Evolutionary conservation across 2,797 vertebrate species (phyloP), one percentile per base, ranked within the genome.

Genomic region (Pelochelys cantorii): DNA sequence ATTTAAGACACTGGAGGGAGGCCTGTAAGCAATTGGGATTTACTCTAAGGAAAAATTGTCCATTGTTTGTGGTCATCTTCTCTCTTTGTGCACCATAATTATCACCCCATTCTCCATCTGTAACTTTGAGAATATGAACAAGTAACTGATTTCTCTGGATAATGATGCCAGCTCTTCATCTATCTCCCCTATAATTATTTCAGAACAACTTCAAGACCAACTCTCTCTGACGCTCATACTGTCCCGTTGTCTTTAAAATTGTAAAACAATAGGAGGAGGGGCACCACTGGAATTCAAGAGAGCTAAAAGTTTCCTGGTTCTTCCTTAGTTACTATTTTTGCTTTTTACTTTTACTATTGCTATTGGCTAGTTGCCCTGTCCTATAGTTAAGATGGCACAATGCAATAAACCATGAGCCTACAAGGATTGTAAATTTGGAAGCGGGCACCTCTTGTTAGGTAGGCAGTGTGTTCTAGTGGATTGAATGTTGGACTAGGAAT

Each of bases 11-110:
- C 15, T 25, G 20, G 17, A 71, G 53, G 37, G 31, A n/a, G 34
- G 22, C 25, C 17, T 85, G 37, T 83, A 81, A 89, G 27, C 79
- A 95, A 84, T 25, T 8, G 87, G 85, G 86, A 88, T 87, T 42
- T 65, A 65, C 17, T 90, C 52, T 25, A 77, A 68, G 10, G 31
- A 68, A 81, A 89, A 87, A 81, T 92, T 81, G 11, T 14, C 93
- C 31, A n/a, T 86, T 95, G 68, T 57, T 52, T 94, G 71, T 89
- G 82, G 31, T 82, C 56, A 86, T 81, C 42, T 90, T 90, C 56
- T 81, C 57, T 85, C 5, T 68, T 42, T 82, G 3, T 0, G 2
- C 54, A 78, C 59, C 13, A 2, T 90, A 56, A 90, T 78, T 90
- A 54, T 20, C 4, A 1, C 68, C 77, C 31, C 9, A 75, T 79